Base-by-base conservation (phyloP, 1,140 invertebrate genomes). In the Megalopta genalis region DNA sequence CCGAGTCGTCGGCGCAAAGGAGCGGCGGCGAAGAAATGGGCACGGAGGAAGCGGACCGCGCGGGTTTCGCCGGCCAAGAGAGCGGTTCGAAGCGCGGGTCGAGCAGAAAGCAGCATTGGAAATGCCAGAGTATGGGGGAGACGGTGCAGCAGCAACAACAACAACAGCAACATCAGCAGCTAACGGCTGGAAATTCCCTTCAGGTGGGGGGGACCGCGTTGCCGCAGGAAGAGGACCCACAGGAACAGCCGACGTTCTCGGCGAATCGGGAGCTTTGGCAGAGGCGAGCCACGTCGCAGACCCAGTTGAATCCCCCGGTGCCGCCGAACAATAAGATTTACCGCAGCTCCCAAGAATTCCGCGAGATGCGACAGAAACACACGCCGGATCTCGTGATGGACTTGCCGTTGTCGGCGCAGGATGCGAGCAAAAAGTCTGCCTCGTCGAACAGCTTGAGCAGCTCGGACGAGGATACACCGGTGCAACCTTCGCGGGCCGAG, bases 371-470 rank as follows among this genome's bases (percentile, higher is more conserved):
- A 67, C 94, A 93, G 87, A 96, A 95, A 82, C 95, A 96, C 81
- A 96, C 97, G 2, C 97, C 97, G 1, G 97, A 98, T 91, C 93
- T 98, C n/a, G 97, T 98, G 42, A 96, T 98, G 94, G 97, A 98
- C 91, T 92, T 98, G 65, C 97, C 97, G 12, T 86, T 95, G 4
- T 90, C 92, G 6, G 91, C 93, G 0, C 94, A 95, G 82, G 93
- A 94, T 63, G 85, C 87, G 0, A 86, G 87, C 18, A 93, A 93
- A 39, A 94, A 93, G 69, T 93, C 93, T 0, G 90, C 92, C 1
- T 91, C 90, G 0, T 92, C 93, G 0, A 90, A 88, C 62, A 93
- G 92, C 65, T 70, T 92, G 0, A 91, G 91, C 62, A 91, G 89
- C n/a, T 92, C 91, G 0, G 92, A 92, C 60, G 92, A 93, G 18